Conservation (phyloP, 2,113 vertebrate genomes). For the Osmerus mordax region DNA sequence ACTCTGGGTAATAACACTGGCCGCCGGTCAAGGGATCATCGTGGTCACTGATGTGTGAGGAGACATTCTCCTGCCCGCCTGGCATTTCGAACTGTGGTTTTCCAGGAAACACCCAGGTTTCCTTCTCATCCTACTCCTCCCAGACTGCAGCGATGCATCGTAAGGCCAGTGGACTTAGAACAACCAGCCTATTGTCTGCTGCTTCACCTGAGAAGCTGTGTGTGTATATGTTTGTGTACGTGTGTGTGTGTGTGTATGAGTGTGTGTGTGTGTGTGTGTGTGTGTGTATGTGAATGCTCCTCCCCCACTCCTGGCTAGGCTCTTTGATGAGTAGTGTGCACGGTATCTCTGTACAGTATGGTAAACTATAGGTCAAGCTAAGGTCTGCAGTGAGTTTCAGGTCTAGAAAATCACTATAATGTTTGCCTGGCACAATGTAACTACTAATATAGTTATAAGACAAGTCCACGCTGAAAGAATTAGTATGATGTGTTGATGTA, state of each 20-base stretch:
- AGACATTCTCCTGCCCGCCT: too few species aligned
- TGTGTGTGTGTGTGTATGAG: background rate
- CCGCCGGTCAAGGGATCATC: too few species aligned
- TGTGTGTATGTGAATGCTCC: background rate
- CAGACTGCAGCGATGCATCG: background rate
- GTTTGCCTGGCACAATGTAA: too few species aligned
- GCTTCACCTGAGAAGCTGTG: background rate
- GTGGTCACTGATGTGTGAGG: too few species aligned
- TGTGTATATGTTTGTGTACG: background rate
- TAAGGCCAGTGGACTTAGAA: background rate
- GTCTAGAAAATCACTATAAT: background rate
- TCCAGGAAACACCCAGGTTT: too few species aligned
- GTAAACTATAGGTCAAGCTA: too few species aligned
- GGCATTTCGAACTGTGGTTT: too few species aligned
- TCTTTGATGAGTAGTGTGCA: too few species aligned
- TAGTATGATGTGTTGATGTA: background rate
- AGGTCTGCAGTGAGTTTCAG: too few species aligned
- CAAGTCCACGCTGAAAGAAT: background rate
- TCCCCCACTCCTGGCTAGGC: background rate
- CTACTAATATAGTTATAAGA: background rate
- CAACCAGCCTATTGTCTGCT: background rate
- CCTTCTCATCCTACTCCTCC: background rate
- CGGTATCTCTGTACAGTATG: too few species aligned
- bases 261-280: background rate
- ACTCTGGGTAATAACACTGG: too few species aligned